Base-by-base conservation (phyloP, 2,888 invertebrate species). In the Drosophila mettleri region DNA sequence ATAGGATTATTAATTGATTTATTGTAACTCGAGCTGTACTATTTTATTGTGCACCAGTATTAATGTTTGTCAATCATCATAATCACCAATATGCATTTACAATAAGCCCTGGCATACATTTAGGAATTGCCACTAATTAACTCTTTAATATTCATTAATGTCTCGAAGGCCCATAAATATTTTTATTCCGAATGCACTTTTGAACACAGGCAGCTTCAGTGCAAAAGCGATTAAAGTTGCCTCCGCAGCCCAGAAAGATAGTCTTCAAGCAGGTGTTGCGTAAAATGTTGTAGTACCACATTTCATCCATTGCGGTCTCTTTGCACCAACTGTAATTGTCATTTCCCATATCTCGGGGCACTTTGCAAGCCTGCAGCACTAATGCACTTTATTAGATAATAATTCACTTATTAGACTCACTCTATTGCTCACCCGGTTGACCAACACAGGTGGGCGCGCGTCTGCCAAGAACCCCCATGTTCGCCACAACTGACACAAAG, bases 181-280 rank as follows among this genome's bases (percentile, higher is more conserved):
- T 20, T 7, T 24, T 24, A 5, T 24, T 2, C 6, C 6, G 24
- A 24, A 31, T 7, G 41, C 62, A 62, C n/a, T 4, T 6, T 16
- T 16, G 6, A 8, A 18, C 0, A 52, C 73, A 75, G 0, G 57
- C 34, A 0, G 20, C 3, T n/a, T 43, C 14, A 1, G 53, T 46
- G 34, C 74, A 74, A 22, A 20, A 76, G 0, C 71, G 77, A 55
- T 76, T 74, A 2, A 29, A 29, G 48, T 72, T 77, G 58, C 67
- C 78, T 8, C 51, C 58, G 10, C 74, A 74, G 34, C 76, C 76
- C 22, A 33, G 12, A 12, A 31, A 74, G 1, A 46, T 14, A 49
- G 70, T 54, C 22, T 0, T 33, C 0, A 24, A 9, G 16, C 74
- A 75, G 2, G 24, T 9, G 0, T 20, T 9, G 16, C 36, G 27